Conservation (phyloP, 1,140 invertebrate genomes). For the Drosophila willistoni region DNA sequence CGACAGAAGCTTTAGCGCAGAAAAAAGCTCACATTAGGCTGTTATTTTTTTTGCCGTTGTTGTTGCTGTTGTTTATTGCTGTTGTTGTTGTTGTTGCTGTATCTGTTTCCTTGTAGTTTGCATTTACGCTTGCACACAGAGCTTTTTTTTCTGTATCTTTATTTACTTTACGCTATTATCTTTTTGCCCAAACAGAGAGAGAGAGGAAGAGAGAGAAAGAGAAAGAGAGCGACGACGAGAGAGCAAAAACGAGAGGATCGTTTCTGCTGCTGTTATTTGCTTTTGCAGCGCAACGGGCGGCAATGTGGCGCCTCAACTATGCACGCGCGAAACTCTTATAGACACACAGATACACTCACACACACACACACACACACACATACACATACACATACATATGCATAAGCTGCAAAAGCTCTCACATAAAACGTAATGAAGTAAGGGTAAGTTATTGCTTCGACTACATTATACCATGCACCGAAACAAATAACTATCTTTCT, state of each 20-base stretch:
- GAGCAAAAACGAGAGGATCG: background rate
- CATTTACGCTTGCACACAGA: constrained; percentile 48
- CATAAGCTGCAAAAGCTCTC: constrained; percentile 57
- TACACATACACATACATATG: constrained; percentile 28
- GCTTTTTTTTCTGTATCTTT: constrained; percentile 30
- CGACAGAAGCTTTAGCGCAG: constrained; percentile 32
- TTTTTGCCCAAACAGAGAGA: background rate
- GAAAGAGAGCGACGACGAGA: background rate
- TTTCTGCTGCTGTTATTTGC: constrained; percentile 35
- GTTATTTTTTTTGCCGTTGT: constrained; percentile 30
- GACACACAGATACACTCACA: constrained; percentile 11
- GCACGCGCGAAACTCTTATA: constrained; percentile 31
- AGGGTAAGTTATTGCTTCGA: too few species aligned
- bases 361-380: background rate
- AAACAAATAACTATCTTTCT: too few species aligned
- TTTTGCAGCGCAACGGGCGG: constrained; percentile 40
- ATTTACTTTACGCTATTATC: constrained; percentile 16
- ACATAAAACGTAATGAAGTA: background rate
- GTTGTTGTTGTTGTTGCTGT: constrained; percentile 6
- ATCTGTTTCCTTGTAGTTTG: constrained; percentile 44
- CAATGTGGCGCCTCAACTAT: constrained; percentile 52
- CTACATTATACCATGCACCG: too few species aligned
- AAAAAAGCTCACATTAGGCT: constrained; percentile 66
- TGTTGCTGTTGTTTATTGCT: constrained; percentile 23
- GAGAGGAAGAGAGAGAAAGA: background rate